Evolutionary conservation across 2,888 invertebrate species (phyloP).

Genomic region (Nezara viridula): DNA sequence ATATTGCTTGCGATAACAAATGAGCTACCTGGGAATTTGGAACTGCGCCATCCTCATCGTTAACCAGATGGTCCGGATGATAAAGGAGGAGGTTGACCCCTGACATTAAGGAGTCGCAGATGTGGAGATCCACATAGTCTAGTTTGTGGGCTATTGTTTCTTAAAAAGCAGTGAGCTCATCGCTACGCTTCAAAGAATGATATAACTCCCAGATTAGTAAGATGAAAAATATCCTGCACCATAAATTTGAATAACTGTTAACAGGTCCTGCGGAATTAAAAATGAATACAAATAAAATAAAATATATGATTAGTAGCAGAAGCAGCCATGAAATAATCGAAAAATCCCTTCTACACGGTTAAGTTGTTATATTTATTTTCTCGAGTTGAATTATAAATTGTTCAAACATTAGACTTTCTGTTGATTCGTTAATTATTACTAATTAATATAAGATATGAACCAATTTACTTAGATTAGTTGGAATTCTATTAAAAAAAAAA

Average conservation of each 20-base stretch:
- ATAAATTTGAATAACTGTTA: background rate
- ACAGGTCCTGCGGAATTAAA: background rate
- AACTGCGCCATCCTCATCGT: background rate
- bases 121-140: background rate
- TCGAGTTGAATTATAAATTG: too few species aligned
- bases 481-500: too few species aligned
- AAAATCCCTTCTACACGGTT: too few species aligned
- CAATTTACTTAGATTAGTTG: too few species aligned
- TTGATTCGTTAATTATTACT: too few species aligned
- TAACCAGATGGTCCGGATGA: constrained; percentile 1
- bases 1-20: background rate
- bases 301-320: too few species aligned
- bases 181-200: background rate
- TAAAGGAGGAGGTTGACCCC: background rate
- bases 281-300: too few species aligned
- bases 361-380: too few species aligned
- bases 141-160: constrained; percentile 3
- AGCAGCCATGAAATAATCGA: too few species aligned
- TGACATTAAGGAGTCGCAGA: constrained; percentile 22
- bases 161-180: background rate
- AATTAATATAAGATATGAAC: too few species aligned
- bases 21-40: constrained; percentile 2
- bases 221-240: background rate
- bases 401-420: too few species aligned
- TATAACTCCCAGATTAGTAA: background rate